Evolutionary conservation across 2,888 invertebrate species (phyloP).

Genomic region (Proisotoma minuta): DNA sequence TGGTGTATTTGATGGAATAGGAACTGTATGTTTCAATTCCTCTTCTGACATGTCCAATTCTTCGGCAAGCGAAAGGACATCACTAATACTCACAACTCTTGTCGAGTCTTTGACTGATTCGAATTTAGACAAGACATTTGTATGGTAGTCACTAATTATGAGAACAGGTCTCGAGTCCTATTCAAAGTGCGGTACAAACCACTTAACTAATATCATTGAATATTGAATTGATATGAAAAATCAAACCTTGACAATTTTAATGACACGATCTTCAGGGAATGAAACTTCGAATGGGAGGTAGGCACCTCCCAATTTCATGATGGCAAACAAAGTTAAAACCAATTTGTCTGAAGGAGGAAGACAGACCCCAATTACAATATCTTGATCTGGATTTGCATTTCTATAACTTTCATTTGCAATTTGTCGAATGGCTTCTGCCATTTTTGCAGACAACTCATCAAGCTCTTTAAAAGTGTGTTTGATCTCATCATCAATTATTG

Average conservation of each 20-base stretch:
- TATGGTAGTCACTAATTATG: constrained; percentile 62
- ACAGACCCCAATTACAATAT: constrained; percentile 71
- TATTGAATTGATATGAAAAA: background rate
- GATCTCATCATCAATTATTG: constrained; percentile 24
- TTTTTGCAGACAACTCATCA: constrained; percentile 18
- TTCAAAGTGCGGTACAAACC: background rate
- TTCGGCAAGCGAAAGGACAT: constrained; percentile 4
- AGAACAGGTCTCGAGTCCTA: constrained; percentile 67
- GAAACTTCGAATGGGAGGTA: constrained; percentile 75
- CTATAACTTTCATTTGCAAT: background rate
- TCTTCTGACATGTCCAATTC: background rate
- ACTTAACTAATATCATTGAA: background rate
- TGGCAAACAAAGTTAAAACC: constrained; percentile 64
- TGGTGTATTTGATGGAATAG: background rate
- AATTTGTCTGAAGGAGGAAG: constrained; percentile 70
- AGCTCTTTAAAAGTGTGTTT: constrained; percentile 15
- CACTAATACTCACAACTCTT: constrained; percentile 20
- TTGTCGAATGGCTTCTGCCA: constrained; percentile 22
- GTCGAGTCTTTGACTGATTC: constrained; percentile 26
- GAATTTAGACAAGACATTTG: constrained; percentile 52
- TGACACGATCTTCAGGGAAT: constrained; percentile 66
- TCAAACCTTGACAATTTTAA: constrained; percentile 62
- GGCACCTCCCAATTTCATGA: constrained; percentile 76
- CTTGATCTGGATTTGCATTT: constrained; percentile 61
- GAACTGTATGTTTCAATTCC: background rate